Percentiles rank a stretch among this genome's conserved stretches.
Evolutionary conservation across 2,888 invertebrate genomes (phyloP).

Genomic region (Pristionchus fissidentatus): DNA sequence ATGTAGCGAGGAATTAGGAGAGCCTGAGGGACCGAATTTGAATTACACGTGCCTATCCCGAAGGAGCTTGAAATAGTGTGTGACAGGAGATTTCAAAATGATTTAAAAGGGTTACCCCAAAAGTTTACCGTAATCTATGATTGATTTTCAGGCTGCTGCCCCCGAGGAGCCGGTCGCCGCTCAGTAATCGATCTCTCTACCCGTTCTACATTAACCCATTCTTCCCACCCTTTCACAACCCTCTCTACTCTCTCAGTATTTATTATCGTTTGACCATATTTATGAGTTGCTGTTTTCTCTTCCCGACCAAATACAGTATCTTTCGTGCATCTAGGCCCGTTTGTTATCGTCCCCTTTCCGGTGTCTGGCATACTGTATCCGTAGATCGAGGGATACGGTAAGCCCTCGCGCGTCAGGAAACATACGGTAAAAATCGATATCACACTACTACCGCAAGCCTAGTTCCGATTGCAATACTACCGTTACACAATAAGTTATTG

Average conservation of each 20-base stretch:
- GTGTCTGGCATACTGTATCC: not conserved
- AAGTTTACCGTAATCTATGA: not conserved
- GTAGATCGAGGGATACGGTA: not conserved
- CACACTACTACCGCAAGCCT: not conserved
- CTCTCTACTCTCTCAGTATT: not conserved
- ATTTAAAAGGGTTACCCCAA: not conserved
- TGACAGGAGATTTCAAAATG: not conserved
- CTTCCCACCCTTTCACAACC: not conserved
- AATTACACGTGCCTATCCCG: not conserved
- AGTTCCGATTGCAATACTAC: slow-evolving; percentile 3
- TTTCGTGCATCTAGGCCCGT: slow-evolving; percentile 21
- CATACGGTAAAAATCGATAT: not conserved
- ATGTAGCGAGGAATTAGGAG: not conserved
- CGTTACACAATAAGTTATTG: slow-evolving; percentile 20
- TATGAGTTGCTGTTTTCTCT: slow-evolving; percentile 8
- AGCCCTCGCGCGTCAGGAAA: not conserved
- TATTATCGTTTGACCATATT: slow-evolving; percentile 20
- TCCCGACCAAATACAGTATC: slow-evolving; percentile 34
- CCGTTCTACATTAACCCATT: not conserved
- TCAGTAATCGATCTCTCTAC: slow-evolving; percentile 6
- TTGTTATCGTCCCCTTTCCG: not conserved
- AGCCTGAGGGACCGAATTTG: not conserved
- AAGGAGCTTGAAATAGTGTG: not conserved
- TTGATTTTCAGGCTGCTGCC: not conserved
- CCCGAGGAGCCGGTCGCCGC: slow-evolving; percentile 35